phyloP scores from a whole-genome alignment of 2,888 invertebrate species.

The Lucinisca nassula region DNA sequence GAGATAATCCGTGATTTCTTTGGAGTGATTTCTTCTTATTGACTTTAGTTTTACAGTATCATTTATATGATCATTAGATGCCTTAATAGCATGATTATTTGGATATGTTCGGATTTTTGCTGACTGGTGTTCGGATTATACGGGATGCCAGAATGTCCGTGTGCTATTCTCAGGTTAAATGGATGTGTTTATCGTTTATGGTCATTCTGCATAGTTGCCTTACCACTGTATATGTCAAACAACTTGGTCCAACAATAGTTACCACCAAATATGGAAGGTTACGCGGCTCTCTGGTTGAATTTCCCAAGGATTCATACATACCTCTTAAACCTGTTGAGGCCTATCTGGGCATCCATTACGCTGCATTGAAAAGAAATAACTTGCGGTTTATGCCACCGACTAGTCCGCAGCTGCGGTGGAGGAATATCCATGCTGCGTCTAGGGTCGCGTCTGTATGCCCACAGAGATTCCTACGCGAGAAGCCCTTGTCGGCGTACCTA shows the following conservation, averaged over 20 bases:
- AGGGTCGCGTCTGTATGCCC: slow-evolving; percentile 95
- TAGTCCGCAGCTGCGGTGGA: slow-evolving; percentile 94
- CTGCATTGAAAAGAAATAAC: slow-evolving; percentile 96
- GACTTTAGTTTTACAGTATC: background rate
- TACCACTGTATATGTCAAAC: slow-evolving; percentile 51
- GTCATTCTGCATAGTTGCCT: slow-evolving; percentile 48
- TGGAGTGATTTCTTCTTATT: background rate
- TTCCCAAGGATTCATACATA: slow-evolving; percentile 72
- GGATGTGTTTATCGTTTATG: background rate
- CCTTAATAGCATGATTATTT: background rate
- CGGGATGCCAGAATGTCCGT: background rate
- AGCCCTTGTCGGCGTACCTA: slow-evolving; percentile 36
- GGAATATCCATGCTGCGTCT: slow-evolving; percentile 91
- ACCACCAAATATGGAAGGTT: slow-evolving; percentile 94
- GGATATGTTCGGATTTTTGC: background rate
- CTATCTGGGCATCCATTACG: slow-evolving; percentile 97
- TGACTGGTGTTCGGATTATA: background rate
- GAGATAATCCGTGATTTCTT: background rate
- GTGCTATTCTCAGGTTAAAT: background rate
- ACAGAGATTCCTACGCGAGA: slow-evolving; percentile 89
- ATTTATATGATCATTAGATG: background rate
- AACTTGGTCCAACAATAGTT: slow-evolving; percentile 60
- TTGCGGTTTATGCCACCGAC: slow-evolving; percentile 99
- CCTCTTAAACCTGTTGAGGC: slow-evolving; percentile 92
- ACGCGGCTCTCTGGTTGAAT: slow-evolving; percentile 90